Percentiles rank a stretch among this genome's conserved stretches.
Evolutionary conservation across 92 coral and sea anemone genomes (phyloP).

Genomic region (Chrysogorgia sp.): DNA sequence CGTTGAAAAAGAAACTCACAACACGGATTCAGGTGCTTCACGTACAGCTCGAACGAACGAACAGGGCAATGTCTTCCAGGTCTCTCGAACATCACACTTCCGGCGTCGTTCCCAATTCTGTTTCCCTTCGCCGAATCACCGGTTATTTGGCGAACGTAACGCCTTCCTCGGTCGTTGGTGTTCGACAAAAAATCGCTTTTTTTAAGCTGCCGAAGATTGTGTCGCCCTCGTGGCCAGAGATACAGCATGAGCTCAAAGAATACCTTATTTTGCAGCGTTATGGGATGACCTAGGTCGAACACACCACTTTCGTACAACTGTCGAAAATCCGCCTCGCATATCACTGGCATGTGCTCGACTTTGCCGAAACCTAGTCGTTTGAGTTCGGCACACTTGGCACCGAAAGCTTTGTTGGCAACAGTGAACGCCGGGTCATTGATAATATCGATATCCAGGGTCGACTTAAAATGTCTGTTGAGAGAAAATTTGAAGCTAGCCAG

Average conservation of each 20-base stretch:
- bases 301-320: constrained; percentile 32
- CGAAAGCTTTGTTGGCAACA: constrained; percentile 28
- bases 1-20: constrained; percentile 52
- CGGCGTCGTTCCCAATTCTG: too few relatives aligned
- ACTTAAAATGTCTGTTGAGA: constrained; percentile 4
- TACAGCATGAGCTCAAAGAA: constrained; percentile 26
- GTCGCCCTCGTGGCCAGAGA: not conserved
- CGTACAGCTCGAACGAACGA: constrained; percentile 37
- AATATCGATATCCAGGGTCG: not conserved
- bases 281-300: not conserved
- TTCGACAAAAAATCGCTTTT: not conserved
- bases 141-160: not conserved
- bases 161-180: not conserved
- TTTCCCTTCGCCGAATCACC: not conserved
- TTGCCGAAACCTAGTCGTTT: constrained; percentile 13
- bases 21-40: constrained; percentile 48
- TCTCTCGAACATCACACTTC: not conserved
- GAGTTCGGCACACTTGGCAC: not conserved
- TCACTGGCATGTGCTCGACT: constrained; percentile 17
- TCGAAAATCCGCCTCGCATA: not conserved
- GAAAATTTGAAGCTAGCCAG: not conserved
- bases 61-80: not conserved
- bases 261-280: constrained; percentile 9
- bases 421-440: not conserved
- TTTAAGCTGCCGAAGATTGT: not conserved